Evolutionary conservation across 1,140 invertebrate species (phyloP).

Genomic region (Drosophila parvula): DNA sequence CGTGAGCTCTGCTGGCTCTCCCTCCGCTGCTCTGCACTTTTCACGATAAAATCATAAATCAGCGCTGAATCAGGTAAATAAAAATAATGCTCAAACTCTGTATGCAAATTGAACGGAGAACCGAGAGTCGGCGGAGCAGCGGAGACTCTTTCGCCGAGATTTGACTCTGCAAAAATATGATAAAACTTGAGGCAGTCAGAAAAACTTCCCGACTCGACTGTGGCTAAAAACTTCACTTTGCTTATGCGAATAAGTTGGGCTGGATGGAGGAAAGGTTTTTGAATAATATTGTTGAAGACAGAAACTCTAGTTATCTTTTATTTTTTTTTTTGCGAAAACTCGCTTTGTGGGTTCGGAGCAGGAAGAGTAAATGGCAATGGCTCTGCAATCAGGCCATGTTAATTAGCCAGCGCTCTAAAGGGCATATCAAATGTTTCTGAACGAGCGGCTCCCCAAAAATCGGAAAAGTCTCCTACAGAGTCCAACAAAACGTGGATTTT

Average conservation of each 20-base stretch:
- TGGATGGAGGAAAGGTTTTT: constrained; percentile 15
- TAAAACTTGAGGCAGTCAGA: constrained; percentile 72
- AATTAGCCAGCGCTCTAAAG: constrained; percentile 63
- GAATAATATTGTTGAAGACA: constrained; percentile 72
- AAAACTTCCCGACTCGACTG: constrained; percentile 69
- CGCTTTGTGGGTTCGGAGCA: neutral
- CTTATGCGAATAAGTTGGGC: constrained; percentile 24
- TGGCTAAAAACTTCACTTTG: constrained; percentile 55
- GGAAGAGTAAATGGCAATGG: constrained; percentile 32
- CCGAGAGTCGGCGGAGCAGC: constrained; percentile 34
- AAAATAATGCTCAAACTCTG: constrained; percentile 81
- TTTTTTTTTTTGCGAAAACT: constrained; percentile 21
- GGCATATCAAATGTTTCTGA: constrained; percentile 52
- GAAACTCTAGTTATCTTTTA: constrained; percentile 50
- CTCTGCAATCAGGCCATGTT: constrained; percentile 49
- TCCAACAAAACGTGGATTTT: neutral
- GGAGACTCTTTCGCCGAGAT: constrained; percentile 62
- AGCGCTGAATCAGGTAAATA: constrained; percentile 82
- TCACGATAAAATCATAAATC: constrained; percentile 80
- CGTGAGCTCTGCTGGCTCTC: constrained; percentile 26
- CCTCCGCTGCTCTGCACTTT: constrained; percentile 23
- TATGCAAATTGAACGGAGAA: constrained; percentile 79
- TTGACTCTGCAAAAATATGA: constrained; percentile 73
- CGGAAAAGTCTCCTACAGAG: neutral
- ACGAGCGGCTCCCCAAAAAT: neutral